A percentile compares a stretch with the other conserved stretches of the same genome.
Evolutionary conservation across 2,113 vertebrate genomes (phyloP).

Genomic region (Eubucco bourcierii): DNA sequence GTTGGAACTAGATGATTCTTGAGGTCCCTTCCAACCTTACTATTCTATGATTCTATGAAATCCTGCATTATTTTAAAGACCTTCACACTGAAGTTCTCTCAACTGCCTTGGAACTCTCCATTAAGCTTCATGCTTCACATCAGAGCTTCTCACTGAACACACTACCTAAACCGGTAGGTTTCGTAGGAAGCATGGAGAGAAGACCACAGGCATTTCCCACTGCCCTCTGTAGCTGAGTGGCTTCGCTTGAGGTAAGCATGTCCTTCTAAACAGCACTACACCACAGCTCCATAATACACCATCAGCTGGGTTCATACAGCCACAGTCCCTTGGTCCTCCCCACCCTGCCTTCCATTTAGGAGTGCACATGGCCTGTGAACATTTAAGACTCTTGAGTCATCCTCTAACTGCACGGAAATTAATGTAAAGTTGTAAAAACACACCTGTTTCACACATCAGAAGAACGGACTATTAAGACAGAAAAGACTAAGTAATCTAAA

Average conservation of each 20-base stretch:
- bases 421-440: not conserved
- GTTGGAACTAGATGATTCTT: too few relatives aligned
- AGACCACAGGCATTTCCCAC: not conserved
- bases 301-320: not conserved
- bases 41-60: too few relatives aligned
- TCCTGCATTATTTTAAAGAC: not conserved
- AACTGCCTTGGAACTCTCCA: not conserved
- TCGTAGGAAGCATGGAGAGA: not conserved
- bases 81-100: not conserved
- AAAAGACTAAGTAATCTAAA: not conserved
- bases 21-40: too few relatives aligned
- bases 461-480: not conserved
- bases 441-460: not conserved
- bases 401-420: not conserved
- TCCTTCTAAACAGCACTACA: not conserved
- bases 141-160: not conserved
- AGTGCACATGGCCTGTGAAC: not conserved
- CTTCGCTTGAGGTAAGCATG: not conserved
- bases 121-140: accelerated
- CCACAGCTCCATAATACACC: not conserved
- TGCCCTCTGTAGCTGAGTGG: not conserved
- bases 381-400: not conserved
- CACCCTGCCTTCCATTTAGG: not conserved
- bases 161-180: not conserved
- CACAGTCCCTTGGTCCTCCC: not conserved